Evolutionary conservation across 2,888 invertebrate genomes (phyloP).

Genomic region (Apodemia mormo): DNA sequence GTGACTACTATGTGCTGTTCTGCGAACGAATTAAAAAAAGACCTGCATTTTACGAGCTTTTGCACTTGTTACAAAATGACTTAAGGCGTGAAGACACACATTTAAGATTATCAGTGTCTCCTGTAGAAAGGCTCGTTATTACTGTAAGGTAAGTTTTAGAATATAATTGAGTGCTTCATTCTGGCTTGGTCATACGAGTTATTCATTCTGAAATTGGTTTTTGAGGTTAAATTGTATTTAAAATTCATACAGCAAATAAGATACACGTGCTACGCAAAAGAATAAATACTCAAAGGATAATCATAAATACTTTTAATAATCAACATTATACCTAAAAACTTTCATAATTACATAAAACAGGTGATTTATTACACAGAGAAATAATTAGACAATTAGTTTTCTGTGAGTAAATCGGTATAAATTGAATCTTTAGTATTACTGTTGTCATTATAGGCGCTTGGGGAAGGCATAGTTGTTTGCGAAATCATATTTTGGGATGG

Average conservation of each 20-base stretch:
- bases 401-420: constrained; percentile 34
- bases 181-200: constrained; percentile 29
- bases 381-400: constrained; percentile 29
- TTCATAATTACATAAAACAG: no score
- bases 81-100: constrained; percentile 36
- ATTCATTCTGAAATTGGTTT: constrained; percentile 14
- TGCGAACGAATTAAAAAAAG: constrained; percentile 36
- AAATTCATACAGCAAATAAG: no score
- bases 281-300: constrained; percentile 27
- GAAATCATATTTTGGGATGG: constrained; percentile 34
- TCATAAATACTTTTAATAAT: constrained; percentile 30
- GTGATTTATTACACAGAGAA: constrained; percentile 30
- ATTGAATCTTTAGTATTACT: constrained; percentile 38
- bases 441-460: constrained; percentile 38
- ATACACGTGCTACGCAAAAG: no score
- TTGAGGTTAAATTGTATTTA: no score
- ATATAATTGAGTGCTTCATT: constrained; percentile 27
- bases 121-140: constrained; percentile 38
- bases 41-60: constrained; percentile 36
- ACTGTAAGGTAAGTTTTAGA: constrained; percentile 35
- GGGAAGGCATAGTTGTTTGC: constrained; percentile 37
- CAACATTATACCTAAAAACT: constrained; percentile 21
- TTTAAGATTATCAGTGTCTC: constrained; percentile 37
- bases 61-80: constrained; percentile 36
- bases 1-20: constrained; percentile 28